Base-by-base conservation (phyloP, 2,888 invertebrate genomes). In the Gandaritis pyraliata region DNA sequence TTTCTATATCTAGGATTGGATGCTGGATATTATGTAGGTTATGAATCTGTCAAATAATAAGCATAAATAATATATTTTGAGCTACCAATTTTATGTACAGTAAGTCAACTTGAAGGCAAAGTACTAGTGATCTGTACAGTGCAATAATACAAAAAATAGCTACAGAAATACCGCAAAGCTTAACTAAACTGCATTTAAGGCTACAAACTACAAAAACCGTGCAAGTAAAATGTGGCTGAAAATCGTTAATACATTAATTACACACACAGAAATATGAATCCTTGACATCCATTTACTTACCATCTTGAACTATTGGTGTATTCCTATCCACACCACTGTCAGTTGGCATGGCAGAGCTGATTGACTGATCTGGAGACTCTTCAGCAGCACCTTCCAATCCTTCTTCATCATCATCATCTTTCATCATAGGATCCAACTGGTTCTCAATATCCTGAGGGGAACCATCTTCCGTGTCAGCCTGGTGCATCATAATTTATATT, bases 301-400 rank as follows among this genome's bases (percentile, higher is more conserved):
- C 92, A 80, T 92, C 91, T 73, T 90, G 90, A 53, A 85, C 82
- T 33, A 87, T 73, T 33, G 88, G 88, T 57, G 82, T 83, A 69
- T 88, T 88, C n/a, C 87, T 87, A 54, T 88, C 88, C 2, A 82
- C 83, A 15, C 82, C 85, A 71, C 86, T 85, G 52, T 86, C 86
- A 51, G 87, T 86, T 1, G 91, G 92, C 83, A 90, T 85, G 0
- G 90, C 92, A 0, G 92, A 92, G 70, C 90, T 92, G 58, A 90
- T 90, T 1, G 92, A 92, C 74, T 93, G 92, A 66, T 92, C 92
- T 0, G 93, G 92, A 16, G 91, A 92, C 68, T 90, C 92, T 67
- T 92, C 92, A 18, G 89, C 86, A 6, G 77, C 73, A 18, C 74
- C 82, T n/a, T 79, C 83, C 2, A 75, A 76, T 8, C 81, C 85